Evolutionary conservation across 2,888 invertebrate genomes (phyloP), one percentile per base, ranked within the genome.

Genomic region (Drosophila bunnanda): DNA sequence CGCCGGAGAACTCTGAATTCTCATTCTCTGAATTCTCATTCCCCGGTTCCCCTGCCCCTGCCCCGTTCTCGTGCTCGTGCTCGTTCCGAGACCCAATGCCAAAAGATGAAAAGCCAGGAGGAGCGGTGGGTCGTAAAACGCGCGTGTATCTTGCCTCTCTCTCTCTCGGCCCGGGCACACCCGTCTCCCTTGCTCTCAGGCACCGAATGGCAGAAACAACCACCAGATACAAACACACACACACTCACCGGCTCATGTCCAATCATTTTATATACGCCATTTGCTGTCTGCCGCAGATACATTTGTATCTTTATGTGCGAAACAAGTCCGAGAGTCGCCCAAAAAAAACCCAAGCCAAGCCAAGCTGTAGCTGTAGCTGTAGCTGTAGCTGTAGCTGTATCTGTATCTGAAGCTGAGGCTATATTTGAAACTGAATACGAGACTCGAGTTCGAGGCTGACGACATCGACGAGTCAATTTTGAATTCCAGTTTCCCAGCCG

Each of bases 231-330:
- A 62, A 39, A 64, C 53, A 57, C 43, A 43, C 52, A 56, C 3
- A 39, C 10, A 38, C 56, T 36, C 60, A 66, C 68, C 72, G 76
- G 75, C 79, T 80, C 80, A 86, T 76, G 78, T 79, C 89, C 81
- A 89, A 88, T 88, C 83, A 89, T 88, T 88, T 89, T 89, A 88
- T 88, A 89, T 83, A 86, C 80, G 84, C 81, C 86, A 87, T 88
- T 88, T 89, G 88, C 81, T 79, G 83, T 77, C 78, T 89, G 83
- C 76, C 54, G 78, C 75, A 83, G 88, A 86, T 83, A 88, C 87
- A 89, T 88, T 88, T 88, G 90, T 88, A 89, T 88, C 88, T 86
- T 83, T 80, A 77, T 88, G 81, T 88, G 85, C 88, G 72, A 85
- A 82, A 89, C 86, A 85, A 84, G 88, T 82, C 79, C 80, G 71